phyloP scores from a whole-genome alignment of 2,888 invertebrate species.

The Automeris io region DNA sequence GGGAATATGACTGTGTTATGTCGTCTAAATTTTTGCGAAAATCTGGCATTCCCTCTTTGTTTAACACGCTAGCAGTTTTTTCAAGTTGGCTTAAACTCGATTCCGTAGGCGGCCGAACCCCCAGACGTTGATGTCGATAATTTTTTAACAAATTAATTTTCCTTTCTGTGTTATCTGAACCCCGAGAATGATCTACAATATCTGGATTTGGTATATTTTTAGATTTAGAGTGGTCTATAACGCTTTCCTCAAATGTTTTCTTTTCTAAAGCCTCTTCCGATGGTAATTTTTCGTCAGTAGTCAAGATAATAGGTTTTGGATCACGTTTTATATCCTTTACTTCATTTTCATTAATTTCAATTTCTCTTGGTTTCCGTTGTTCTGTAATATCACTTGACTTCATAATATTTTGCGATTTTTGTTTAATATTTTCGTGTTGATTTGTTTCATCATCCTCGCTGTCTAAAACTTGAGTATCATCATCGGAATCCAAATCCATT shows the following conservation, averaged over 20 bases:
- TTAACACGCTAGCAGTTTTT: constrained; percentile 58
- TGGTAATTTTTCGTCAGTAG: constrained; percentile 63
- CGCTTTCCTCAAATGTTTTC: constrained; percentile 33
- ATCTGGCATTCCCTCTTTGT: constrained; percentile 64
- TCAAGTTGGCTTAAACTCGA: constrained; percentile 65
- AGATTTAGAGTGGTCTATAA: constrained; percentile 21
- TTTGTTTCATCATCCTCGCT: constrained; percentile 54
- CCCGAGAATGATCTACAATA: constrained; percentile 19
- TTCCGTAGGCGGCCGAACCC: constrained; percentile 48
- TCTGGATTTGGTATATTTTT: constrained; percentile 20
- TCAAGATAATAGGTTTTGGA: constrained; percentile 44
- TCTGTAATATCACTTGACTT: constrained; percentile 14
- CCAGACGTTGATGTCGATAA: constrained; percentile 64
- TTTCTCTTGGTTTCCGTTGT: constrained; percentile 10
- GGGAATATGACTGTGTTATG: constrained; percentile 70
- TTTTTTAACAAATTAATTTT: constrained; percentile 69
- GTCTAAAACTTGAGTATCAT: constrained; percentile 62
- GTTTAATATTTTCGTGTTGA: constrained; percentile 21
- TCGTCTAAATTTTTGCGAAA: constrained; percentile 68
- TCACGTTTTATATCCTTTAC: constrained; percentile 23
- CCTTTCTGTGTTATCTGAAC: constrained; percentile 39
- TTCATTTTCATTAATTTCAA: constrained; percentile 13
- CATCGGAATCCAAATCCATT: constrained; percentile 46
- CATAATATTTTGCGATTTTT: constrained; percentile 18
- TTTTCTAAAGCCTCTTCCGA: constrained; percentile 57